Percentiles rank a stretch among this genome's conserved stretches.
These are phyloP conservation scores for Dendrolimus punctatus DNA, from an alignment of 1,140 invertebrate species.

Conservation along the genomic window DNA sequence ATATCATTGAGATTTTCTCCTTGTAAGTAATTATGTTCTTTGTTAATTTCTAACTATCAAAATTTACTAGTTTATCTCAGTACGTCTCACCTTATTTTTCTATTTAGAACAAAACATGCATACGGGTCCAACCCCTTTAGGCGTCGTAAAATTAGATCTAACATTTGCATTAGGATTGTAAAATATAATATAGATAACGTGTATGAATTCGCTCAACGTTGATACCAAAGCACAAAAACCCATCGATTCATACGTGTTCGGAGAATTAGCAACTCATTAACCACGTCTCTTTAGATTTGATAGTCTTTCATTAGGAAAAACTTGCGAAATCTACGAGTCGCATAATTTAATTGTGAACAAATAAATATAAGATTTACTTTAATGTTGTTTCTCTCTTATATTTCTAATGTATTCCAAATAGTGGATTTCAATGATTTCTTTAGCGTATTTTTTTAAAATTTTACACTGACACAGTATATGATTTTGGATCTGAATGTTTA, in stretches of 20 bases:
- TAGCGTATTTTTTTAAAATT: constrained; percentile 28
- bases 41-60: constrained; percentile 11
- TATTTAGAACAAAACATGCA: constrained; percentile 59
- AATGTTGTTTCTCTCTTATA: too few species aligned
- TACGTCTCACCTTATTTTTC: constrained; percentile 23
- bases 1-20: constrained; percentile 70
- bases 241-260: constrained; percentile 63
- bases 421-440: constrained; percentile 13
- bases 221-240: constrained; percentile 72
- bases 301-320: constrained; percentile 67
- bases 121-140: constrained; percentile 70
- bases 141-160: constrained; percentile 63
- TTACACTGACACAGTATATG: constrained; percentile 14
- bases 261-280: constrained; percentile 51
- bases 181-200: constrained; percentile 45
- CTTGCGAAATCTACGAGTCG: constrained; percentile 53
- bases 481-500: constrained; percentile 33
- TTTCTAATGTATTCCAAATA: too few species aligned
- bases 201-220: constrained; percentile 67
- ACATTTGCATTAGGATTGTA: constrained; percentile 64
- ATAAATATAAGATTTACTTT: constrained; percentile 10
- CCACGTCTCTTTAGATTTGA: constrained; percentile 59
- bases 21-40: constrained; percentile 37
- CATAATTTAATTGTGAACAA: constrained; percentile 14
- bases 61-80: constrained; percentile 37